Percentiles rank a stretch among this genome's conserved stretches.
Evolutionary conservation across 2,888 invertebrate genomes (phyloP).

Genomic region (Drosophila cognata): DNA sequence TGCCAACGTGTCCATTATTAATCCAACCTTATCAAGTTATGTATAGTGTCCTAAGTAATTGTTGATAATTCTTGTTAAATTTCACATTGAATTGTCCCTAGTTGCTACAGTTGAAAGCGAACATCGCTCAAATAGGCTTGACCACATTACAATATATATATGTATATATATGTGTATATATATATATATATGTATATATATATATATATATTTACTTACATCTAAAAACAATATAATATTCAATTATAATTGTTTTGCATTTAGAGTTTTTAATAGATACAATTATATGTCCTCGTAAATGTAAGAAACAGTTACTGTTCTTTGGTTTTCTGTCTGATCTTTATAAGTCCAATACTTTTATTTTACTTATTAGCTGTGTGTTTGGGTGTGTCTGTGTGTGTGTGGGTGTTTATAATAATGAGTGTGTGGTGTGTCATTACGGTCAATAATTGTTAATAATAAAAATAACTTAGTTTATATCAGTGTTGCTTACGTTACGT

Average conservation of each 20-base stretch:
- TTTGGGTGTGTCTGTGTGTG: slow-evolving; percentile 27
- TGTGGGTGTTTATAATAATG: slow-evolving; percentile 51
- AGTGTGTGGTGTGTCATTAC: slow-evolving; percentile 43
- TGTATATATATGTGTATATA: slow-evolving; percentile 36
- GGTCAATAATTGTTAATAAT: slow-evolving; percentile 51
- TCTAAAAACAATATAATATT: slow-evolving; percentile 50
- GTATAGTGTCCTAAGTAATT: slow-evolving; percentile 36
- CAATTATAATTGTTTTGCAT: slow-evolving; percentile 26
- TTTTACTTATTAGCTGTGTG: slow-evolving; percentile 29
- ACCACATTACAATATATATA: slow-evolving; percentile 63
- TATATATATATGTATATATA: slow-evolving; percentile 51
- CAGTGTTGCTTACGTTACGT: slow-evolving; percentile 72
- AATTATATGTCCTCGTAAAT: slow-evolving; percentile 35
- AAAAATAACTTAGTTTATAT: slow-evolving; percentile 76
- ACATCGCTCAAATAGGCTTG: slow-evolving; percentile 80
- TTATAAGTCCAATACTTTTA: slow-evolving; percentile 70
- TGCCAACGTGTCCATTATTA: slow-evolving; percentile 20
- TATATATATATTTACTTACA: slow-evolving; percentile 34
- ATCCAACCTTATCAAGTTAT: slow-evolving; percentile 39
- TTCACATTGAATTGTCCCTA: slow-evolving; percentile 70
- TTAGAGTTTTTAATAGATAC: slow-evolving; percentile 35
- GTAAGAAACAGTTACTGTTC: slow-evolving; percentile 63
- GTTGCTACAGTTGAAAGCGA: slow-evolving; percentile 81
- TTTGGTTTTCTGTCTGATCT: slow-evolving; percentile 46
- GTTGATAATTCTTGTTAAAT: slow-evolving; percentile 36